Conservation (phyloP, 2,797 vertebrate species). For the Enteromius anoplus region DNA sequence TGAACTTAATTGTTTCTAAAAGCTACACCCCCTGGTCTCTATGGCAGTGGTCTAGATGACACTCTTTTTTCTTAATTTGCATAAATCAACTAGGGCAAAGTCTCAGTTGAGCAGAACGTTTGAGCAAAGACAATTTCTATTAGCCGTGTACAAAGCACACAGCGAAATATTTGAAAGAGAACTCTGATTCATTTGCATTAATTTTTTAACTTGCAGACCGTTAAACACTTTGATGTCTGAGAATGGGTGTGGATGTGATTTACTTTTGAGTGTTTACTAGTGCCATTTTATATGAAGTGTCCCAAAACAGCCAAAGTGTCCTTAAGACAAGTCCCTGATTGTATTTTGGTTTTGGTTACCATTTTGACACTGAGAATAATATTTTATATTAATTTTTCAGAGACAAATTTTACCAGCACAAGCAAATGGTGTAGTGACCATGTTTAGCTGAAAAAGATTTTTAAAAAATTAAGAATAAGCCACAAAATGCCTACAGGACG, state of each 20-base stretch:
- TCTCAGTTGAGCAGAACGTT: not conserved
- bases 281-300: conserved; percentile 26
- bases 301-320: conserved; percentile 66
- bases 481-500: too few relatives aligned
- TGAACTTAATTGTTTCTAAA: not conserved
- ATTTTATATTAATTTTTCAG: not conserved
- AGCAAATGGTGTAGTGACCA: not conserved
- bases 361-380: not conserved
- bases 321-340: conserved; percentile 75
- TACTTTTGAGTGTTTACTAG: not conserved
- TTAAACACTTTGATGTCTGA: not conserved
- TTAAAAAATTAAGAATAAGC: not conserved
- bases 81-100: not conserved
- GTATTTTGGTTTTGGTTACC: conserved; percentile 51
- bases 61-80: not conserved
- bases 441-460: not conserved
- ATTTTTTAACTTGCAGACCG: not conserved
- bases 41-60: not conserved
- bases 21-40: not conserved
- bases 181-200: conserved; percentile 1
- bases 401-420: not conserved
- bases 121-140: not conserved
- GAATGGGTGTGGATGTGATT: not conserved
- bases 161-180: not conserved
- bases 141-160: conserved; percentile 6